Percentiles rank a stretch among this genome's conserved stretches.
phyloP scores from a whole-genome alignment of 2,888 invertebrate species.

The Dioctria linearis region DNA sequence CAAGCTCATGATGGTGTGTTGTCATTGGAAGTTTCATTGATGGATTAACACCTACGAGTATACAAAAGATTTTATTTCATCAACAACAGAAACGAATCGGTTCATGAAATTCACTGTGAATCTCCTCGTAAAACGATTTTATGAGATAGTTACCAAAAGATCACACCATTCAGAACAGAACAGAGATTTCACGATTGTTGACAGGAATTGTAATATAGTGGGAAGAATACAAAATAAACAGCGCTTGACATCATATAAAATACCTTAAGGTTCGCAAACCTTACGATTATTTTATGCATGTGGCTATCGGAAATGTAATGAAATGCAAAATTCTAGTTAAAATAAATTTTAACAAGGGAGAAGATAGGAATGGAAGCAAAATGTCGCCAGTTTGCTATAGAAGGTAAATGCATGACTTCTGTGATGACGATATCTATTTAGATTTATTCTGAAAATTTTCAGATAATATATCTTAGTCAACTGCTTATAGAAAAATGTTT shows the following conservation, averaged over 20 bases:
- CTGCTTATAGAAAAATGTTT: no score
- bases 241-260: background rate
- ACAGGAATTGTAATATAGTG: background rate
- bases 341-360: no score
- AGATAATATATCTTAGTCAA: no score
- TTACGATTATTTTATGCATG: background rate
- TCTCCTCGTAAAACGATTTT: constrained; percentile 19
- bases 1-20: constrained; percentile 13
- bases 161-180: background rate
- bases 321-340: background rate
- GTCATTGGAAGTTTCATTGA: constrained; percentile 27
- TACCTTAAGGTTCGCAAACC: background rate
- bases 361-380: no score
- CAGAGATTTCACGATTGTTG: constrained; percentile 3
- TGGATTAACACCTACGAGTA: constrained; percentile 18
- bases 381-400: no score
- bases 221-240: constrained; percentile 12
- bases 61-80: background rate
- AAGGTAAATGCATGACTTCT: no score
- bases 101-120: constrained; percentile 20
- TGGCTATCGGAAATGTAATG: constrained; percentile 27
- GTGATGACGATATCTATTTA: no score
- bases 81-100: constrained; percentile 11
- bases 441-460: no score
- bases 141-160: background rate